Conservation (phyloP, 2,797 vertebrate species). For the Neosalanx taihuensis region DNA sequence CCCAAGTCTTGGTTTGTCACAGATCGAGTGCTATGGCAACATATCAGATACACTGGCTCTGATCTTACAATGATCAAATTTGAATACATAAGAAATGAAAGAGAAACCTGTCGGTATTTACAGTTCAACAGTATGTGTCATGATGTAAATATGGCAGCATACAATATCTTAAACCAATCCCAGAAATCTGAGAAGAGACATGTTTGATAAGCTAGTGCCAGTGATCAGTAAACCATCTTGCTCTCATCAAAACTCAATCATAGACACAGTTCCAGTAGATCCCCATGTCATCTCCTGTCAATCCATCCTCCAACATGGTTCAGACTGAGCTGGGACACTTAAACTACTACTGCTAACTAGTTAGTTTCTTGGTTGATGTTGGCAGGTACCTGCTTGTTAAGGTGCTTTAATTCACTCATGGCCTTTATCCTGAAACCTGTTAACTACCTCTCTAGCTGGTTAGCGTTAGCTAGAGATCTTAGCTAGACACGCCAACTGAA, state of each 20-base stretch:
- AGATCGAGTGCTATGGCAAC: conserved; percentile 39
- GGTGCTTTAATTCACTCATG: no score
- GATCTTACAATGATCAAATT: conserved; percentile 3
- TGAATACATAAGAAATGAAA: no score
- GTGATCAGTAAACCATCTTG: not conserved
- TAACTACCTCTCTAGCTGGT: not conserved
- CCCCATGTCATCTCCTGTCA: not conserved
- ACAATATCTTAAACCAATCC: no score
- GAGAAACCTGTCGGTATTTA: no score
- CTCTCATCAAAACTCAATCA: not conserved
- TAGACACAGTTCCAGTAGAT: not conserved
- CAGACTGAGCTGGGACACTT: not conserved
- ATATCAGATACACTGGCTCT: conserved; percentile 30
- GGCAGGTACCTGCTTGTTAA: not conserved
- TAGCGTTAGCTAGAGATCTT: not conserved
- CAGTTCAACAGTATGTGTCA: no score
- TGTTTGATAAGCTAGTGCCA: no score
- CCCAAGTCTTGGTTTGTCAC: conserved; percentile 46
- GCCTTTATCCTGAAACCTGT: not conserved
- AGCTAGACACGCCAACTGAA: not conserved
- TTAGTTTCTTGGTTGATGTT: not conserved
- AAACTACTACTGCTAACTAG: not conserved
- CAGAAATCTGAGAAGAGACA: no score
- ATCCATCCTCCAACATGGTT: not conserved
- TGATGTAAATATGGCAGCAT: no score